Percentiles rank a stretch among this genome's conserved stretches.
Conservation (phyloP, 2,113 vertebrate species). For the Ailuropoda melanoleuca region DNA sequence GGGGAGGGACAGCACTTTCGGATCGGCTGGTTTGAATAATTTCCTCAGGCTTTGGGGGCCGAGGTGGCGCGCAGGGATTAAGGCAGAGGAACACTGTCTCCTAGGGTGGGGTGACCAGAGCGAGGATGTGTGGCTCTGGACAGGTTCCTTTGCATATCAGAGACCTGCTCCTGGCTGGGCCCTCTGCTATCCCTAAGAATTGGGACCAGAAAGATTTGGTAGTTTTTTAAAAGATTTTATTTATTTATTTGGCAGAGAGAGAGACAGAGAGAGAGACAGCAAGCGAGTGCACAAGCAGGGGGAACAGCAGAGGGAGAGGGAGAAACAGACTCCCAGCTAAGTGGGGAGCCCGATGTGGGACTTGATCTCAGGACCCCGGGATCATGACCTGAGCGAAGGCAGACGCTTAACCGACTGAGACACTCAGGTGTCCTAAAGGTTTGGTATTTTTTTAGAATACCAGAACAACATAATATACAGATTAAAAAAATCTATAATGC, state of each 20-base stretch:
- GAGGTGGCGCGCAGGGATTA: too few relatives aligned
- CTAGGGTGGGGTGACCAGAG: too few relatives aligned
- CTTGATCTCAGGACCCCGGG: not conserved
- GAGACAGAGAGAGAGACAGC: too few relatives aligned
- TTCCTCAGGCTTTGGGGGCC: too few relatives aligned
- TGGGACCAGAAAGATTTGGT: not conserved
- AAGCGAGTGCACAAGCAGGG: too few relatives aligned
- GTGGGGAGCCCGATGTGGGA: too few relatives aligned
- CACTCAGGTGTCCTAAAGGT: not conserved
- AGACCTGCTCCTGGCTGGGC: not conserved
- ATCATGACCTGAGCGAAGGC: not conserved
- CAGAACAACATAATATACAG: not conserved
- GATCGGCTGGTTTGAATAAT: fast-evolving
- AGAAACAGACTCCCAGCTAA: too few relatives aligned
- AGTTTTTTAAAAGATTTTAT: too few relatives aligned
- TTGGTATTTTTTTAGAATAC: not conserved
- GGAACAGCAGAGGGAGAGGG: too few relatives aligned
- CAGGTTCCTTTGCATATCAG: too few relatives aligned
- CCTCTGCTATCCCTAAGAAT: not conserved
- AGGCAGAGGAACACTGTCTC: not conserved
- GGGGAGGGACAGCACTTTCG: not conserved
- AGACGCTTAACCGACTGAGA: not conserved
- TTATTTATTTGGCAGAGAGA: too few relatives aligned
- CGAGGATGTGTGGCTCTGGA: not conserved
- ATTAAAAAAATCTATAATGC: not conserved